Evolutionary conservation across 2,797 vertebrate species (phyloP), one percentile per base, ranked within the genome.

Genomic region (Yasuhikotakia modesta): DNA sequence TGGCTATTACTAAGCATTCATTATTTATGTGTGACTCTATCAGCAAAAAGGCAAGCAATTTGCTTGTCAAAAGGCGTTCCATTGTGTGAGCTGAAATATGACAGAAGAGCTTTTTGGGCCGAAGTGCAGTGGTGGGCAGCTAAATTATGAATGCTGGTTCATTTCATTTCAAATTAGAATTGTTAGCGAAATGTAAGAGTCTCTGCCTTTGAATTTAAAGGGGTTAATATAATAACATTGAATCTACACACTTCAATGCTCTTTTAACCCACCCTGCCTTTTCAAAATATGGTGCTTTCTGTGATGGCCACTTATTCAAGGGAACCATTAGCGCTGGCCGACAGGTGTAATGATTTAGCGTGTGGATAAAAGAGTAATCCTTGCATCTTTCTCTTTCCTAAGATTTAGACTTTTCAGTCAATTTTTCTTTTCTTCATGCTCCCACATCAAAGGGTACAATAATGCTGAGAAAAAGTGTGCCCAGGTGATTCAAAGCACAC

Each of bases 41-140:
- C 95, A 94, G 92, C 90, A 71, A 92, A 92, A 93, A 93, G 92
- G 93, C 92, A 91, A 94, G 94, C 93, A 96, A 97, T 97, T 96
- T 96, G 92, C 94, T 94, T 96, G 95, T 97, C 96, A 96, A 95
- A 98, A 95, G 92, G 94, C 90, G 94, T 95, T 94, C 93, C 91
- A 90, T 90, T 92, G 91, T 91, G 92, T 86, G 90, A 91, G 89
- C 91, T 95, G 93, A 92, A 87, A 88, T 85, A 88, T 86, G 87
- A 88, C 84, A 84, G 80, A 71, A 81, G 73, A 74, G 83, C 83
- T n/a, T 85, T 19, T 22, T 79, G 87, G 76, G 81, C 53, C 57
- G 70, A 53, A 81, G 79, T 48, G 22, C 58, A 43, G 66, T 70
- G 79, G 64, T 53, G 73, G 81, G 84, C 64, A 76, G 85, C 81